phyloP scores from a whole-genome alignment of 2,888 invertebrate species.

The Drepana falcataria region DNA sequence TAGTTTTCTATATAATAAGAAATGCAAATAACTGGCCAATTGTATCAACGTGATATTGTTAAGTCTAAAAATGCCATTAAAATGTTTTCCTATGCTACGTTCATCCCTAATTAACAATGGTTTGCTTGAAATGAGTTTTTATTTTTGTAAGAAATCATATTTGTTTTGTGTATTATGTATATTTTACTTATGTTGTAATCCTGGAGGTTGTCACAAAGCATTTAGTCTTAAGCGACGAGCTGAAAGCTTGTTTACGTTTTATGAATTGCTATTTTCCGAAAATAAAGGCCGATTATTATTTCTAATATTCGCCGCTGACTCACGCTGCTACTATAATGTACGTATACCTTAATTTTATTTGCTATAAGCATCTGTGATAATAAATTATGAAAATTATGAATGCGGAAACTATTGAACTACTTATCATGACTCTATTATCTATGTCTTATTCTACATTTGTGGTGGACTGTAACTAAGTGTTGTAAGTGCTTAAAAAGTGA shows the following conservation, averaged over 20 bases:
- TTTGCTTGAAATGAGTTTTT: conserved; percentile 16
- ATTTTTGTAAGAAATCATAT: conserved; percentile 24
- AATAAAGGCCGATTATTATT: background rate
- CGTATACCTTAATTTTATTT: conserved; percentile 35
- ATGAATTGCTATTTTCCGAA: background rate
- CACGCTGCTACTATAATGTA: conserved; percentile 9
- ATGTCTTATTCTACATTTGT: conserved; percentile 15
- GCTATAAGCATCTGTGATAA: conserved; percentile 71
- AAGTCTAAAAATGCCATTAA: conserved; percentile 15
- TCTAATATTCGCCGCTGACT: background rate
- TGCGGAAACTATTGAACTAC: conserved; percentile 26
- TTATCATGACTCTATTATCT: conserved; percentile 22
- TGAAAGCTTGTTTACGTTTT: conserved; percentile 29
- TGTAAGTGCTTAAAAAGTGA: conserved; percentile 49
- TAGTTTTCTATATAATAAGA: conserved; percentile 7
- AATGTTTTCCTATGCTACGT: conserved; percentile 13
- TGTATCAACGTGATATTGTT: conserved; percentile 8
- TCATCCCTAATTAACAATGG: conserved; percentile 21
- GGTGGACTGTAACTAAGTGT: conserved; percentile 22
- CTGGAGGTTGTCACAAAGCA: conserved; percentile 50
- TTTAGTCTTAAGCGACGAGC: conserved; percentile 49
- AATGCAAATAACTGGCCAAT: conserved; percentile 20
- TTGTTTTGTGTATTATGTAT: conserved; percentile 16
- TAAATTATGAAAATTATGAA: conserved; percentile 45
- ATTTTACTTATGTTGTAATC: conserved; percentile 22